Evolutionary conservation across 2,888 invertebrate genomes (phyloP), one percentile per base, ranked within the genome.

Genomic region (Megamerina dolium): DNA sequence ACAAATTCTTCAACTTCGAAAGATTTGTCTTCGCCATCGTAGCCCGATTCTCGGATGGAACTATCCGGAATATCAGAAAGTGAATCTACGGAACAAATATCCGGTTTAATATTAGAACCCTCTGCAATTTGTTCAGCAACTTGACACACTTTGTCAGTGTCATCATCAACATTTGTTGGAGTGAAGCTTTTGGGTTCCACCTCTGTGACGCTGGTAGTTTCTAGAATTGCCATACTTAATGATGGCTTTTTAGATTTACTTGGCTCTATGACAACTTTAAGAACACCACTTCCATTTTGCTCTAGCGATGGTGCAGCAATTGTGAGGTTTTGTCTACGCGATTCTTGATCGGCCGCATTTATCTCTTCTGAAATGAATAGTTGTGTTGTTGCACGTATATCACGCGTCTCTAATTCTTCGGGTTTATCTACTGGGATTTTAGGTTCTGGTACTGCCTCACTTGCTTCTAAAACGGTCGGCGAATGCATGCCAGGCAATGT

Each of bases 1-100:
- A 55, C 53, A 43, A 71, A 71, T 18, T 48, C 32, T 12, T 58
- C 59, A 8, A 64, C 65, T 17, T 78, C 71, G 2, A 81, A 79
- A 49, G 80, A 73, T 51, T 80, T 77, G 58, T 83, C 61, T 32
- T 66, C 86, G 9, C 83, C 78, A 62, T 86, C 85, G 59, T 87
- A 86, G n/a, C 85, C 85, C 48, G 74, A 74, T 60, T 80, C 82
- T 21, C 53, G 53, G 6, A 55, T 73, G 29, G 73, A 70, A 17
- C 76, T 73, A 29, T 45, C 41, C 43, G 56, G 53, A 39, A 53
- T 48, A 40, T 54, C 58, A 45, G 60, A 57, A 37, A 46, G 46
- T 14, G 51, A 30, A 14, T 21, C 13, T 26, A 31, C 31, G 6
- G 17, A 12, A 33, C 27, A 29, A 16, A 42, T 43, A 41, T 49